phyloP scores from a whole-genome alignment of 2,888 invertebrate species.

The Bibio marci region DNA sequence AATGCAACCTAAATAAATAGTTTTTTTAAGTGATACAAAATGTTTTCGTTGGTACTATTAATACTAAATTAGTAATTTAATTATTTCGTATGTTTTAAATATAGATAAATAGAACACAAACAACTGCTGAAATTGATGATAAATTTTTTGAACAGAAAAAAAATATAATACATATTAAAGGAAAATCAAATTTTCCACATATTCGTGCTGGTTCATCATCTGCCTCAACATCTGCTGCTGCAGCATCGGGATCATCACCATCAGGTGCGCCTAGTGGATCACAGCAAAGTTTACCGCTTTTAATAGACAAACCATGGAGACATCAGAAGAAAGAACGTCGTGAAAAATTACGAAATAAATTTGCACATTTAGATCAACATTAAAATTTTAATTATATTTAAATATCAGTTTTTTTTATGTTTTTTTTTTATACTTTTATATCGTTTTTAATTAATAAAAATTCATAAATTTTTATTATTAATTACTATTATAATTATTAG shows the following conservation, averaged over 20 bases:
- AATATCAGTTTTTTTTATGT: no score
- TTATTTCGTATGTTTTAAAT: not conserved
- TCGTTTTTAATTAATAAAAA: no score
- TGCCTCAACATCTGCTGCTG: not conserved
- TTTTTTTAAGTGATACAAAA: no score
- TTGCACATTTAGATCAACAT: conserved; percentile 69
- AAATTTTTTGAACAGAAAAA: conserved; percentile 36
- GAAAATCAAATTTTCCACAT: conserved; percentile 25
- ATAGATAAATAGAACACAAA: conserved; percentile 17
- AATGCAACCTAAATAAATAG: not conserved
- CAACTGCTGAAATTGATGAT: conserved; percentile 40
- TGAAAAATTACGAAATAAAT: conserved; percentile 78
- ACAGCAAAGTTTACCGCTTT: conserved; percentile 7
- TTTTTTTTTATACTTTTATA: no score
- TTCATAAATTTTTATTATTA: no score
- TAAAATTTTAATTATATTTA: no score
- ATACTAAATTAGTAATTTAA: no score
- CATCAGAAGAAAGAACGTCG: conserved; percentile 79
- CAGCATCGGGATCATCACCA: not conserved
- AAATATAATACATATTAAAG: conserved; percentile 25
- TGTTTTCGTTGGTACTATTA: no score
- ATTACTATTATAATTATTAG: no score
- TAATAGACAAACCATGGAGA: conserved; percentile 52
- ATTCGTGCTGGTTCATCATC: conserved; percentile 14
- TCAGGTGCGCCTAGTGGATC: conserved; percentile 7